Percentiles rank a stretch among this genome's conserved stretches.
Conservation (phyloP, 64 coral and sea anemone genomes). For the Astreopora myriophthalma region DNA sequence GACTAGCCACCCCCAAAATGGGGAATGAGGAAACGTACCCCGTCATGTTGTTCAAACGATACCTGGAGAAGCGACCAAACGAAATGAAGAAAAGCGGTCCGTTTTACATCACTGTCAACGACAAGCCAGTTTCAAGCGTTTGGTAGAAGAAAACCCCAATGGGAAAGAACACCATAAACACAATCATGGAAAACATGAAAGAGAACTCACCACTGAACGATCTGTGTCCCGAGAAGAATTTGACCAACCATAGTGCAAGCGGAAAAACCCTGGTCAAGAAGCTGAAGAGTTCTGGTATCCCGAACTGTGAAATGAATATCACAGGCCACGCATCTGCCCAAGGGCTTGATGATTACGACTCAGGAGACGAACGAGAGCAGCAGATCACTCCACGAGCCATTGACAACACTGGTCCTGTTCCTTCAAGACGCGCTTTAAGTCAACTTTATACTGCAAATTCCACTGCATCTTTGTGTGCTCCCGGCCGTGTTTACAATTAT, state of each 20-base stretch:
- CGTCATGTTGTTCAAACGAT: too few relatives aligned
- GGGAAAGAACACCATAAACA: conserved; percentile 56
- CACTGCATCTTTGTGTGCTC: neutral
- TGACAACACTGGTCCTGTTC: neutral
- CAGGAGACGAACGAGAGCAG: neutral
- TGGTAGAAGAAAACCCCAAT: conserved; percentile 57
- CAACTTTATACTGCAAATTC: neutral
- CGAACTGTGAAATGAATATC: neutral
- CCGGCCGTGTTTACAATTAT: neutral
- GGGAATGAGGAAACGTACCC: too few relatives aligned
- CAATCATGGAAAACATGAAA: conserved; percentile 74
- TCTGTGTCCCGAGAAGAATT: neutral
- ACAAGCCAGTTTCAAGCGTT: neutral
- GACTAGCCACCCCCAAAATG: too few relatives aligned
- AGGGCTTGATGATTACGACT: neutral
- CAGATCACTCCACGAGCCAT: neutral
- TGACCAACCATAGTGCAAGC: conserved; percentile 29
- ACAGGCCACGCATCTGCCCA: neutral
- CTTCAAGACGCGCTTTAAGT: neutral
- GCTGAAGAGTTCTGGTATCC: neutral
- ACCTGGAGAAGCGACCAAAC: neutral
- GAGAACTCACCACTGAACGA: neutral
- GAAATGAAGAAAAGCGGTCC: conserved; percentile 41
- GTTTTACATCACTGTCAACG: conserved; percentile 1
- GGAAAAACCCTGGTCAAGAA: conserved; percentile 16